These are phyloP conservation scores for Epistrophe eligans DNA, from an alignment of 2,888 invertebrate species.

Conservation along the genomic window DNA sequence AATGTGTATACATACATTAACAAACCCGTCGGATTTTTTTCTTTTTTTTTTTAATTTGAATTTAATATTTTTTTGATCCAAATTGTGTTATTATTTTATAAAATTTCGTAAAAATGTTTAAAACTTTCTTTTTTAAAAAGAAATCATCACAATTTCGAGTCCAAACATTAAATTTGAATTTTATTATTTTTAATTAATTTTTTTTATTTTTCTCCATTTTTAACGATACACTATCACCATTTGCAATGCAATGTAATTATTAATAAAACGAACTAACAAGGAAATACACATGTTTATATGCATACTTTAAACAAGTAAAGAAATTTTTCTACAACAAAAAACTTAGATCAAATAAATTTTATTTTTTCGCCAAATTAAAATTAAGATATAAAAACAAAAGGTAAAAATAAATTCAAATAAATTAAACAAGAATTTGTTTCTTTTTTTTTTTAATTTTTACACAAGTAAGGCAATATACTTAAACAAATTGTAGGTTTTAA, in stretches of 20 bases:
- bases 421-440: slow-evolving; percentile 3
- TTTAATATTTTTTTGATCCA: slow-evolving; percentile 39
- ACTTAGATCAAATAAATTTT: slow-evolving; percentile 45
- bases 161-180: slow-evolving; percentile 50
- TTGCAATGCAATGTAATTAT: slow-evolving; percentile 60
- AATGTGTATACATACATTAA: slow-evolving; percentile 61
- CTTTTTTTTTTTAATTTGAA: slow-evolving; percentile 23
- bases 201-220: slow-evolving; percentile 32
- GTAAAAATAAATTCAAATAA: slow-evolving; percentile 57
- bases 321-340: slow-evolving; percentile 71
- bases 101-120: slow-evolving; percentile 72
- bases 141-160: slow-evolving; percentile 76
- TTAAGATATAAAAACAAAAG: slow-evolving; percentile 47
- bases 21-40: slow-evolving; percentile 26
- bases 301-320: slow-evolving; percentile 65
- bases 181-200: slow-evolving; percentile 6
- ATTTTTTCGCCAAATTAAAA: slow-evolving; percentile 49
- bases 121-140: slow-evolving; percentile 69
- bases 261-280: slow-evolving; percentile 60
- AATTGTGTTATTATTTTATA: slow-evolving; percentile 45
- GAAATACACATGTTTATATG: slow-evolving; percentile 38
- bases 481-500: slow-evolving; percentile 23
- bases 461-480: slow-evolving; percentile 49
- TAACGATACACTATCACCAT: slow-evolving; percentile 69
- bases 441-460: slow-evolving; percentile 19